These are phyloP conservation scores for Lemur catta DNA, from an alignment of 2,797 vertebrate species.

Conservation along the genomic window DNA sequence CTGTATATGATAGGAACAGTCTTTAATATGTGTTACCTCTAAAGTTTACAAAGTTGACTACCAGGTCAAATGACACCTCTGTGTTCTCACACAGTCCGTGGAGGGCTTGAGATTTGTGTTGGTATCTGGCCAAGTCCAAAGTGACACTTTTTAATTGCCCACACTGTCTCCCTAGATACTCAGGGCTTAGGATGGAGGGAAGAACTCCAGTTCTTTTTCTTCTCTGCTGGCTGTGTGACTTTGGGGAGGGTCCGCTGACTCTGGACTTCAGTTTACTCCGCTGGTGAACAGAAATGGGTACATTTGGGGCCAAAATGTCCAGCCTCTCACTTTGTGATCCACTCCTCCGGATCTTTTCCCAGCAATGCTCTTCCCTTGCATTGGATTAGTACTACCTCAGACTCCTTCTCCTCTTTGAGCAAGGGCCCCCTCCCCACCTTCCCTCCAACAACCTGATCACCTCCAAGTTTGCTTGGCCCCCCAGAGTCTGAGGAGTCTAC, in stretches of 20 bases:
- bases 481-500: neutral
- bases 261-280: neutral
- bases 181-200: neutral
- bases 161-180: neutral
- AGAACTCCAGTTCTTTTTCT: slow-evolving; percentile 18
- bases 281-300: neutral
- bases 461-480: neutral
- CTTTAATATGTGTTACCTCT: neutral
- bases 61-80: neutral
- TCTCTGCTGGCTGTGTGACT: neutral
- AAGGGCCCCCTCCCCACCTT: neutral
- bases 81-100: neutral
- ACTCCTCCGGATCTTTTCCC: neutral
- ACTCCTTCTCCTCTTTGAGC: neutral
- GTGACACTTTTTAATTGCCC: neutral
- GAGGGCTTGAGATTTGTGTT: neutral
- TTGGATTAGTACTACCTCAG: neutral
- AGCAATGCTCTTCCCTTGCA: neutral
- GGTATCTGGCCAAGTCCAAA: neutral
- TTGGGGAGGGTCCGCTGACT: neutral
- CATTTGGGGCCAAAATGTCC: neutral
- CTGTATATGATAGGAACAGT: neutral
- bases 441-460: neutral
- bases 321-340: slow-evolving; percentile 2
- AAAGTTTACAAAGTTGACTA: neutral